Percentiles rank a stretch among this genome's conserved stretches.
phyloP scores from a whole-genome alignment of 2,888 invertebrate species.

The Cheilosia pagana region DNA sequence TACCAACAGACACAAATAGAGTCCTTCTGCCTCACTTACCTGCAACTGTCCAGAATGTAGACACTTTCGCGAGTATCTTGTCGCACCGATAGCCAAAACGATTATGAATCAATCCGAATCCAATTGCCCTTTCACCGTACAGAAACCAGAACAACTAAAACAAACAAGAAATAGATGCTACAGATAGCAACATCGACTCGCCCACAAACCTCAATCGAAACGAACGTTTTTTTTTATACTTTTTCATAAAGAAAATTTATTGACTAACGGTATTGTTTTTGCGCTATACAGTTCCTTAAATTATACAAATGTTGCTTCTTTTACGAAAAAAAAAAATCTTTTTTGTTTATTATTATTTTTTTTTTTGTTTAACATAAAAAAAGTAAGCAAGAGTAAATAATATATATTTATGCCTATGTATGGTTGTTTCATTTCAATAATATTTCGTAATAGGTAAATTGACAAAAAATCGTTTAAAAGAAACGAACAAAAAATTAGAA shows the following conservation, averaged over 20 bases:
- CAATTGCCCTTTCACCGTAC: not conserved
- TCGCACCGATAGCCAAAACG: too few species aligned
- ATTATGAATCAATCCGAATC: not conserved
- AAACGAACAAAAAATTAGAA: conserved; percentile 36
- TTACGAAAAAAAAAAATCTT: conserved; percentile 34
- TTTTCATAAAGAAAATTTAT: conserved; percentile 75
- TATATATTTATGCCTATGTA: conserved; percentile 14
- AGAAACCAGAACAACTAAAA: not conserved
- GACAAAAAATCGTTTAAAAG: conserved; percentile 55
- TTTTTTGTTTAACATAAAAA: conserved; percentile 39
- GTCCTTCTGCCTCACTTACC: not conserved
- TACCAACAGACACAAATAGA: too few species aligned
- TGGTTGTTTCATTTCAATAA: conserved; percentile 27
- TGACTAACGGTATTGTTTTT: conserved; percentile 72
- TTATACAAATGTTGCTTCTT: conserved; percentile 68
- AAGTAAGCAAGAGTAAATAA: conserved; percentile 59
- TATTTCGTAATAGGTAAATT: conserved; percentile 42
- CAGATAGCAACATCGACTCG: not conserved
- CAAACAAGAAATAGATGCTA: not conserved
- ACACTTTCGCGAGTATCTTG: too few species aligned
- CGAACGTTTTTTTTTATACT: conserved; percentile 11
- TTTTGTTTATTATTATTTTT: too few species aligned
- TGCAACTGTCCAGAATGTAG: too few species aligned
- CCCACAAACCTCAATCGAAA: not conserved
- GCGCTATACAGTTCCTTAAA: conserved; percentile 74